Evolutionary conservation across 2,113 vertebrate species (phyloP).

Genomic region (Tachuris rubrigastra): DNA sequence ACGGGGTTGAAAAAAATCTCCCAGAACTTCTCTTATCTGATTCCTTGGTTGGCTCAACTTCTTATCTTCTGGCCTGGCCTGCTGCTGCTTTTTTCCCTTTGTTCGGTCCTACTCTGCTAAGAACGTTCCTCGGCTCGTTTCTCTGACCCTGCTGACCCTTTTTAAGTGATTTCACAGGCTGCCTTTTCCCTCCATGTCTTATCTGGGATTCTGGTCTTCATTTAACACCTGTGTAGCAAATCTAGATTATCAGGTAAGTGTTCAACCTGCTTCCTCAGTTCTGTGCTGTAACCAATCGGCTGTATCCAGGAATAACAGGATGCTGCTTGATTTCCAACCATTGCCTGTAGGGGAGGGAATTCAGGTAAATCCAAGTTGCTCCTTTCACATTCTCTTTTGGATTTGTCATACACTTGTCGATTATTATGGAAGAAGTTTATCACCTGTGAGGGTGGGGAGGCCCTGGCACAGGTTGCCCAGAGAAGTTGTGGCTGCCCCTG

Average conservation of each 20-base stretch:
- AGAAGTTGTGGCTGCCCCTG: neutral
- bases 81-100: neutral
- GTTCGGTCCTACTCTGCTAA: neutral
- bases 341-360: neutral
- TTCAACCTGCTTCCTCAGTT: neutral
- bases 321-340: neutral
- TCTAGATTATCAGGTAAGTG: neutral
- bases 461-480: neutral
- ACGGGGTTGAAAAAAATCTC: neutral
- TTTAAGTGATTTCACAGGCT: neutral
- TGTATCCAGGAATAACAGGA: neutral
- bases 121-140: neutral
- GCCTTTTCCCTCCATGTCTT: neutral
- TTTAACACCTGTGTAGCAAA: neutral
- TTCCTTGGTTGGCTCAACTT: conserved; percentile 14
- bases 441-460: neutral
- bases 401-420: neutral
- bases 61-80: conserved; percentile 36
- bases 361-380: neutral
- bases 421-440: neutral
- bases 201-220: neutral
- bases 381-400: neutral
- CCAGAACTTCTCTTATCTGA: neutral
- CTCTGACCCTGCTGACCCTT: conserved; percentile 17
- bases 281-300: neutral